Percentiles rank a stretch among this genome's conserved stretches.
Evolutionary conservation across 2,888 invertebrate species (phyloP).

Genomic region (Drosophila peninsularis): DNA sequence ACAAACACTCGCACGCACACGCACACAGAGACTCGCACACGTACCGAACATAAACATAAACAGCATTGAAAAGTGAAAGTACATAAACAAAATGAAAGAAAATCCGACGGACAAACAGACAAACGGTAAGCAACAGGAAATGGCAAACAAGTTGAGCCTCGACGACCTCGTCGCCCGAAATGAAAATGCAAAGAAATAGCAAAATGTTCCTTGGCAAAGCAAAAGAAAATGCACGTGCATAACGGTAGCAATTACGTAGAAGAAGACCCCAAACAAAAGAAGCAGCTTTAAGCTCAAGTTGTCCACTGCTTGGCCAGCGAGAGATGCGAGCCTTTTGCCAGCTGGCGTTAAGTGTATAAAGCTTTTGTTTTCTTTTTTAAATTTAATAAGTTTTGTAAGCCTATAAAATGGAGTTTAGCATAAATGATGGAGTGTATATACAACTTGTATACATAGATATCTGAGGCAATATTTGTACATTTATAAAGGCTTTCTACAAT

Average conservation of each 20-base stretch:
- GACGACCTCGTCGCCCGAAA: constrained; percentile 41
- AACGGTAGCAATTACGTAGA: constrained; percentile 74
- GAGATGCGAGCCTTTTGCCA: neutral
- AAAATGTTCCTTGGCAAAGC: constrained; percentile 41
- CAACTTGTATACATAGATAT: neutral
- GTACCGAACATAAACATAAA: constrained; percentile 54
- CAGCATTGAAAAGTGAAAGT: constrained; percentile 59
- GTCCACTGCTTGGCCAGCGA: too few relatives aligned
- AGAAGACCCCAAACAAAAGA: constrained; percentile 1
- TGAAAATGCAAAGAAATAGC: constrained; percentile 59
- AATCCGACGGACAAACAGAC: constrained; percentile 62
- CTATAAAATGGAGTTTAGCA: neutral
- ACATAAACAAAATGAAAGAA: constrained; percentile 51
- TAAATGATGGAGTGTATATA: neutral
- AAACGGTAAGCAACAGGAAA: constrained; percentile 72
- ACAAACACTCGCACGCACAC: constrained; percentile 5
- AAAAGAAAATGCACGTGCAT: constrained; percentile 76
- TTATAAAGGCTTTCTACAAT: neutral
- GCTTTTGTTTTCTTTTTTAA: neutral
- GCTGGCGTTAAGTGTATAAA: neutral
- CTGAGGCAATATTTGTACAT: neutral
- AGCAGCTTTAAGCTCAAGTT: constrained; percentile 9
- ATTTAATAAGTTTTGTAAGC: neutral
- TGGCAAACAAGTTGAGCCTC: constrained; percentile 55
- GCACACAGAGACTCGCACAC: constrained; percentile 13